Percentiles rank a stretch among this genome's conserved stretches.
These are phyloP conservation scores for Ardeotis arabs DNA, from an alignment of 2,113 vertebrate species.

Conservation along the genomic window DNA sequence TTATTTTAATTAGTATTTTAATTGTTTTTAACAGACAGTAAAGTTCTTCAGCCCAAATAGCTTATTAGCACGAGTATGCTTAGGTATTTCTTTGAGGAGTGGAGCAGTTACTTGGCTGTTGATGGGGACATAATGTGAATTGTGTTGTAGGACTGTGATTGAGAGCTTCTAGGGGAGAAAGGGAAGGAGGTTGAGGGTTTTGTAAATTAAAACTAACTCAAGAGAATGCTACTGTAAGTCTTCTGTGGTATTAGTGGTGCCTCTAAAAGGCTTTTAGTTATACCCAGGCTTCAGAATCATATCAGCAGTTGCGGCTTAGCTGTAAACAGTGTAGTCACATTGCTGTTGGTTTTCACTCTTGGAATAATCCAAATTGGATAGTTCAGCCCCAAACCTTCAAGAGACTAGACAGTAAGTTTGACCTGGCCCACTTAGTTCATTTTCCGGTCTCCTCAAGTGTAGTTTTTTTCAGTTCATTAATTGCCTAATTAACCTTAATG, in stretches of 20 bases:
- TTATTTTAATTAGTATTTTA: conserved; percentile 10
- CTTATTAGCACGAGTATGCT: not conserved
- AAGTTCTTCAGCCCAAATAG: not conserved
- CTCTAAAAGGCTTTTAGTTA: not conserved
- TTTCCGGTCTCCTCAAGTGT: not conserved
- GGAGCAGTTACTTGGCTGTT: not conserved
- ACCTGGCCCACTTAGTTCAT: not conserved
- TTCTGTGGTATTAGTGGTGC: not conserved
- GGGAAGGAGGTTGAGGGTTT: not conserved
- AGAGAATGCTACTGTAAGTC: not conserved
- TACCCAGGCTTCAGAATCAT: not conserved
- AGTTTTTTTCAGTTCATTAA: not conserved
- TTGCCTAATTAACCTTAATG: not conserved
- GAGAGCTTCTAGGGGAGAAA: not conserved
- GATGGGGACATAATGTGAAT: not conserved
- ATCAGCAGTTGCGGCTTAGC: not conserved
- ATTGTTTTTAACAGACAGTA: not conserved
- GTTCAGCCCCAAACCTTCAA: not conserved
- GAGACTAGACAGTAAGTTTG: not conserved
- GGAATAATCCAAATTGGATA: not conserved
- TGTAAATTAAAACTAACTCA: not conserved
- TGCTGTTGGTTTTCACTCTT: not conserved
- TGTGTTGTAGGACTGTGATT: not conserved
- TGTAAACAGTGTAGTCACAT: not conserved
- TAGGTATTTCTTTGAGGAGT: not conserved